These are phyloP conservation scores for Eidolon dupreanum DNA, from an alignment of 2,797 vertebrate species.

Conservation along the genomic window DNA sequence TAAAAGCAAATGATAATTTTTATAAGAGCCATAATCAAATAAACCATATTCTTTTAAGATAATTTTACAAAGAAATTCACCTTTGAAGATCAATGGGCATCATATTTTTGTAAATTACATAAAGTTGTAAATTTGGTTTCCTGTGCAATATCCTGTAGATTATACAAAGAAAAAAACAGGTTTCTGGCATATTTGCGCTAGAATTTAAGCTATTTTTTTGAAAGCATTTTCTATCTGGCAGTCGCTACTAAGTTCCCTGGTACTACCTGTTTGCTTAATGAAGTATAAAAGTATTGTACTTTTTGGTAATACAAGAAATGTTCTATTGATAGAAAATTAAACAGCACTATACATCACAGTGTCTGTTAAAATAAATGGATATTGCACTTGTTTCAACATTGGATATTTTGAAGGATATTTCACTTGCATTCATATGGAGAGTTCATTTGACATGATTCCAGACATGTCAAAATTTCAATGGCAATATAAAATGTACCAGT, in stretches of 20 bases:
- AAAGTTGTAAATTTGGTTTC: conserved; percentile 3
- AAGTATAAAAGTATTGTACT: background rate
- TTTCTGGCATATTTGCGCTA: background rate
- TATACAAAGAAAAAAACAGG: background rate
- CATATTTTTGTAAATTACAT: conserved; percentile 35
- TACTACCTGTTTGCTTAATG: background rate
- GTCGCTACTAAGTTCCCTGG: background rate
- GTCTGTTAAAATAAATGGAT: conserved; percentile 17
- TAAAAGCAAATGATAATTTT: conserved; percentile 62
- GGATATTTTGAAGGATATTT: conserved; percentile 1
- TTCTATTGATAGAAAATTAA: conserved; percentile 35
- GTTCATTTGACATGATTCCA: conserved; percentile 10
- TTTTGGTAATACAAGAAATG: conserved; percentile 39
- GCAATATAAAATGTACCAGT: background rate
- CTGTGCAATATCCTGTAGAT: background rate
- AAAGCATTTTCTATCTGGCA: conserved; percentile 45
- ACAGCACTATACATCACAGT: background rate
- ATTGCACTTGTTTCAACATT: background rate
- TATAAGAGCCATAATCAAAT: conserved; percentile 37
- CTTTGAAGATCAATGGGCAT: conserved; percentile 37
- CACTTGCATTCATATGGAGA: conserved; percentile 4
- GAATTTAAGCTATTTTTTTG: conserved; percentile 52
- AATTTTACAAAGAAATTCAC: conserved; percentile 60
- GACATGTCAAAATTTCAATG: conserved; percentile 52
- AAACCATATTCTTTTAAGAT: conserved; percentile 33